Percentiles rank a stretch among this genome's conserved stretches.
These are phyloP conservation scores for Chromoteleia sp. DNA, from an alignment of 2,888 invertebrate genomes.

Conservation along the genomic window DNA sequence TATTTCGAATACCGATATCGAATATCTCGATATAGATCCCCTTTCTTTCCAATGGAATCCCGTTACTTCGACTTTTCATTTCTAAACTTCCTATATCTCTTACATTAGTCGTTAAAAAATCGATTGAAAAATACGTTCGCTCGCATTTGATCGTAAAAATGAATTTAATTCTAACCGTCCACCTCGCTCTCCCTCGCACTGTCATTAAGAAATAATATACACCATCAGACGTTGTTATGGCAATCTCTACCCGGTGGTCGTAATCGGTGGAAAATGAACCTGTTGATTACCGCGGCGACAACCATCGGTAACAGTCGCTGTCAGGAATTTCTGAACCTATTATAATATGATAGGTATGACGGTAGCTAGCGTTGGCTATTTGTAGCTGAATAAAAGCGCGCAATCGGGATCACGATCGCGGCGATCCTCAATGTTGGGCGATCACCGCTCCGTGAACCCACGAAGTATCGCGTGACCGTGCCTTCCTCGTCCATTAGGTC, in stretches of 20 bases:
- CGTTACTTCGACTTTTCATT: conserved; percentile 36
- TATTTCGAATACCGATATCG: conserved; percentile 10
- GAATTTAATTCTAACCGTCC: neutral
- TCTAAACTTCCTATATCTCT: conserved; percentile 5
- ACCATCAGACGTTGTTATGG: conserved; percentile 25
- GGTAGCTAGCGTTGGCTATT: conserved; percentile 66
- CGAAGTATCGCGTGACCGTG: conserved; percentile 76
- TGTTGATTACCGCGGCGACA: conserved; percentile 52
- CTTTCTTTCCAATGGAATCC: conserved; percentile 1
- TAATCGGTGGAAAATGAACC: conserved; percentile 47
- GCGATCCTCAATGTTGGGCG: conserved; percentile 59
- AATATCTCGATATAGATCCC: conserved; percentile 19
- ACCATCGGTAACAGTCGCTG: conserved; percentile 36
- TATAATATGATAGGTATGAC: conserved; percentile 64
- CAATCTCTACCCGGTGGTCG: conserved; percentile 11
- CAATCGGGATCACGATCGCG: conserved; percentile 69
- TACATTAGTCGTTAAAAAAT: neutral
- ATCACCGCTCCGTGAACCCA: conserved; percentile 60
- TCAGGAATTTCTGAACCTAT: conserved; percentile 40
- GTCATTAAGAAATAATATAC: conserved; percentile 19
- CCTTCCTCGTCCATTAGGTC: conserved; percentile 70
- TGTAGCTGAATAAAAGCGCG: conserved; percentile 62
- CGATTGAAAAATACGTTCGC: neutral
- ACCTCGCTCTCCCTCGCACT: neutral
- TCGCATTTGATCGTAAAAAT: neutral